A percentile compares a stretch with the other conserved stretches of the same genome.
phyloP scores from a whole-genome alignment of 1,140 invertebrate species.

The Zophobas atratus region DNA sequence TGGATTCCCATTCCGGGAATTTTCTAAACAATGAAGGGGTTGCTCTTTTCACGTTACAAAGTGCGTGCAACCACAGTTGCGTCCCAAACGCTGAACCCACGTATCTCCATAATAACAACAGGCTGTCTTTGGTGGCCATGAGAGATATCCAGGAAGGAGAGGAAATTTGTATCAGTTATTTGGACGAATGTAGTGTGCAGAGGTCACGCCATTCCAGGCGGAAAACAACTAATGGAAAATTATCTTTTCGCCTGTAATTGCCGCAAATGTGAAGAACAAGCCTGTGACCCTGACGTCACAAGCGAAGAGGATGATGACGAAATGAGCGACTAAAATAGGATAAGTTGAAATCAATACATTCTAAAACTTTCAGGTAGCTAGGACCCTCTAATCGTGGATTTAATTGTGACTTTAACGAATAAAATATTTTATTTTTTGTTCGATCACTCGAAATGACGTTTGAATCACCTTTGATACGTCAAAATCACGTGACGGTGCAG shows the following conservation, averaged over 20 bases:
- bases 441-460: neutral
- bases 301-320: conserved; percentile 79
- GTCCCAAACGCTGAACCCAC: conserved; percentile 88
- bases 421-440: too few species aligned
- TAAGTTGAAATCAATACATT: conserved; percentile 12
- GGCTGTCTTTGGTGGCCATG: conserved; percentile 82
- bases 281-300: conserved; percentile 85
- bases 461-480: neutral
- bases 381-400: too few species aligned
- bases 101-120: conserved; percentile 88
- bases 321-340: conserved; percentile 68
- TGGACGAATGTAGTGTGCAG: conserved; percentile 87
- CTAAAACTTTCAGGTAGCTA: neutral
- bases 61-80: conserved; percentile 94
- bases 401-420: too few species aligned
- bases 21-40: conserved; percentile 96
- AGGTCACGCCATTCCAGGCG: conserved; percentile 89
- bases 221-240: conserved; percentile 87
- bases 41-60: conserved; percentile 89
- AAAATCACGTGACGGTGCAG: too few species aligned
- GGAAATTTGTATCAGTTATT: conserved; percentile 93
- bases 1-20: conserved; percentile 87
- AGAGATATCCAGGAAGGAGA: conserved; percentile 85
- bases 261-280: conserved; percentile 82
- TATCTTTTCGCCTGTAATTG: conserved; percentile 92